Evolutionary conservation across 2,888 invertebrate genomes (phyloP), one percentile per base, ranked within the genome.

Genomic region (Leucozona laternaria): DNA sequence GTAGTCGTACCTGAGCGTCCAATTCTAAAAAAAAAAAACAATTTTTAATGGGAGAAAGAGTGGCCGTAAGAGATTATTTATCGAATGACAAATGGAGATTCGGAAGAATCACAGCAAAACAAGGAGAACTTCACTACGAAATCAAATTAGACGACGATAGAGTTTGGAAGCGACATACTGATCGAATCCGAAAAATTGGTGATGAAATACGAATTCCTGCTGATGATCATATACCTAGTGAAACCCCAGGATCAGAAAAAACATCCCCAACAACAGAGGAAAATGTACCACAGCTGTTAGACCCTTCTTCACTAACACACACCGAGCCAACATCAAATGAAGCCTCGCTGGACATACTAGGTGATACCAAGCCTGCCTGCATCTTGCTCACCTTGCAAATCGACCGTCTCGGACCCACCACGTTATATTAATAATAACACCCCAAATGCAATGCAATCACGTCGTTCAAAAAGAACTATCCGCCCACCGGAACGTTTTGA

Each of bases 31-130:
- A 57, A 57, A 34, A 2, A 57, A 31, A 34, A 79, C 85, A 37
- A n/a, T n/a, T n/a, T n/a, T n/a, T n/a, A n/a, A n/a, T n/a, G n/a
- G n/a, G n/a, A n/a, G n/a, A n/a, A n/a, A 64, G 58, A 73, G 76
- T 85, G 15, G 64, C 70, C 25, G 87, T 34, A 20, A 48, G 84
- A 57, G 87, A 87, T 70, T 88, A 88, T 20, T 11, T 82, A 34
- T 70, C 80, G 10, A 75, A 70, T 8, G 43, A 66, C 4, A 88
- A 88, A 48, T 88, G 82, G 80, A 45, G 70, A 28, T 84, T 78
- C 48, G 86, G 86, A 5, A 79, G 11, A 25, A 60, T 85, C 10
- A 57, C 11, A 22, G 43, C 58, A 20, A 48, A 20, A 57, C 34
- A n/a, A n/a, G n/a, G n/a, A n/a, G n/a, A n/a, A n/a, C n/a, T n/a